These are phyloP conservation scores for Melanogrammus aeglefinus DNA, from an alignment of 2,797 vertebrate species.

Conservation along the genomic window DNA sequence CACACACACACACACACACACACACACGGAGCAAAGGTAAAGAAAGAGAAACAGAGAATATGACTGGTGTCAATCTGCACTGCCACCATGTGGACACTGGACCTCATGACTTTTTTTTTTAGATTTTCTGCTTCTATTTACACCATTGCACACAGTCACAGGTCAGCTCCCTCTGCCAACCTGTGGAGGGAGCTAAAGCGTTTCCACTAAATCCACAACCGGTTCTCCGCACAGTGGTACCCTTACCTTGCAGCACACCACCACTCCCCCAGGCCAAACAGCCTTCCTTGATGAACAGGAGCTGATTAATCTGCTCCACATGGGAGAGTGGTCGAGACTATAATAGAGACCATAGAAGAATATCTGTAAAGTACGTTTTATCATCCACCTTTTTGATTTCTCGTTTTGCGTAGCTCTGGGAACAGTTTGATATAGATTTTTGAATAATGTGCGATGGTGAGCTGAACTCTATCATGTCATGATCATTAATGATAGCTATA, in stretches of 20 bases:
- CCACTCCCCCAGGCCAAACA: too few relatives aligned
- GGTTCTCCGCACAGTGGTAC: not conserved
- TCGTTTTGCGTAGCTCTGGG: not conserved
- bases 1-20: not conserved
- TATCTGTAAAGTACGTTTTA: not conserved
- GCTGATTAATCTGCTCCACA: not conserved
- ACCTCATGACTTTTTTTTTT: not conserved
- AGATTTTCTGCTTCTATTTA: not conserved
- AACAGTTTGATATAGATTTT: not conserved
- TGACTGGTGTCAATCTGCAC: constrained; percentile 21
- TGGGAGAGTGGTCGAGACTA: not conserved
- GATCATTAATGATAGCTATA: not conserved
- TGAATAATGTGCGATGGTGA: not conserved
- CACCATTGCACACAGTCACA: not conserved
- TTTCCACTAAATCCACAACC: constrained; percentile 32
- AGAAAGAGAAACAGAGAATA: constrained; percentile 30
- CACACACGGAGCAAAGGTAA: constrained; percentile 8
- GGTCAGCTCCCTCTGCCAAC: constrained; percentile 18
- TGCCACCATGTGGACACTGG: constrained; percentile 50
- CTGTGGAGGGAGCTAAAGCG: constrained; percentile 57
- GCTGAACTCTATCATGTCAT: too few relatives aligned
- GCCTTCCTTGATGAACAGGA: not conserved
- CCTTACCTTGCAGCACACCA: too few relatives aligned
- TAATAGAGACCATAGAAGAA: not conserved
- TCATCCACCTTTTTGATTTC: not conserved